A percentile compares a stretch with the other conserved stretches of the same genome.
Conservation (phyloP, 2,888 invertebrate species). For the Hirtodrosophila confusa region DNA sequence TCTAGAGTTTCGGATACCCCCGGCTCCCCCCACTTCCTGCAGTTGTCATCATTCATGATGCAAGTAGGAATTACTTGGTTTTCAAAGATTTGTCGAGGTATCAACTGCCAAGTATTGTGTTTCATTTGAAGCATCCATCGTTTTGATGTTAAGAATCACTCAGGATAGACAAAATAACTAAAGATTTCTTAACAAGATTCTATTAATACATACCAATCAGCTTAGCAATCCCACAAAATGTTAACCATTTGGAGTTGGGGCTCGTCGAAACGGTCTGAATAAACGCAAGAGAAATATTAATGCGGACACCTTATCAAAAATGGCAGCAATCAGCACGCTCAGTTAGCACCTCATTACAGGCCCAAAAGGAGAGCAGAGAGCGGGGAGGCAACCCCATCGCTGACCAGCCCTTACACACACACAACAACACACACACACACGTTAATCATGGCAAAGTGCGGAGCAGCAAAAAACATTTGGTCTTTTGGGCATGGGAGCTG, state of each 20-base stretch:
- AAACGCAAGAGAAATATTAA: conserved; percentile 72
- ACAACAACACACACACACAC: conserved; percentile 18
- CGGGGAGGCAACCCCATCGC: conserved; percentile 9
- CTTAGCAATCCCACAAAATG: too few relatives aligned
- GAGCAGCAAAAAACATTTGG: conserved; percentile 30
- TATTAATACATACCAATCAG: too few relatives aligned
- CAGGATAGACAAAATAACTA: too few relatives aligned
- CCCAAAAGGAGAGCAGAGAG: conserved; percentile 10
- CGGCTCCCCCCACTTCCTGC: too few relatives aligned
- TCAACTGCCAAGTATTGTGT: too few relatives aligned
- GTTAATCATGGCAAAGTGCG: conserved; percentile 39
- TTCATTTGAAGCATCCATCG: too few relatives aligned
- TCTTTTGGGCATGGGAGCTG: conserved; percentile 22
- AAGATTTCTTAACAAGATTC: too few relatives aligned
- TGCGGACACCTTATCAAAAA: conserved; percentile 76
- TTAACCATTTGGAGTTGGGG: not conserved
- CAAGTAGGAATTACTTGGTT: too few relatives aligned
- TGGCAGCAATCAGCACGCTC: conserved; percentile 80
- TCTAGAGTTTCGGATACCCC: too few relatives aligned
- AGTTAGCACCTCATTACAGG: conserved; percentile 72
- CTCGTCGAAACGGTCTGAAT: conserved; percentile 44
- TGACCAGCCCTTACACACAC: conserved; percentile 20
- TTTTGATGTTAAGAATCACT: too few relatives aligned
- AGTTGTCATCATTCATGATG: too few relatives aligned
- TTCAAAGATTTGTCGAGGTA: too few relatives aligned